A percentile compares a stretch with the other conserved stretches of the same genome.
Conservation (phyloP, 2,113 vertebrate species). For the Percina caprodes region DNA sequence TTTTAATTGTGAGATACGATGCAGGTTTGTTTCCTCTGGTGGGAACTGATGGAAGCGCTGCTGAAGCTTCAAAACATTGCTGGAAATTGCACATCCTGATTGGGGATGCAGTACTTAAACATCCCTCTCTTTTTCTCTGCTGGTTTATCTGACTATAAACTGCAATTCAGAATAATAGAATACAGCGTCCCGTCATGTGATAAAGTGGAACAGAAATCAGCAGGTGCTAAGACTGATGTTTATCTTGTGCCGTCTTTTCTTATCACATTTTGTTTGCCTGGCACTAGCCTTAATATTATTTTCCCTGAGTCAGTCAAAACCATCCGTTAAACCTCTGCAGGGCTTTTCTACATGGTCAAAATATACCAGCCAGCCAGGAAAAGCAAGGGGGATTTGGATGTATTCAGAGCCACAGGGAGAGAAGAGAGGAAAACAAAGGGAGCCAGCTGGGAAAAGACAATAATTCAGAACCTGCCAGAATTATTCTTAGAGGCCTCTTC, state of each 20-base stretch:
- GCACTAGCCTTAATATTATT: conserved; percentile 17
- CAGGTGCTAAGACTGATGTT: conserved; percentile 42
- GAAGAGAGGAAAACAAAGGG: conserved; percentile 35
- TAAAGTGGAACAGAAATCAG: conserved; percentile 40
- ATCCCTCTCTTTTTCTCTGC: not conserved
- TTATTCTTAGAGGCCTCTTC: conserved; percentile 55
- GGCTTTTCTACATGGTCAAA: conserved; percentile 48
- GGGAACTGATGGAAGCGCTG: conserved; percentile 5
- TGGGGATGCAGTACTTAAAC: conserved; percentile 18
- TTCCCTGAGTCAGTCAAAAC: conserved; percentile 62
- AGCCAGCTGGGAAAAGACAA: conserved; percentile 70
- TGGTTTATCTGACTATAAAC: conserved; percentile 32
- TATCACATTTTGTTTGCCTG: conserved; percentile 38
- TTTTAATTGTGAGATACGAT: conserved; percentile 8
- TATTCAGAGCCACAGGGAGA: conserved; percentile 31
- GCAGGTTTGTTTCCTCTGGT: conserved; percentile 12
- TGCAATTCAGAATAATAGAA: conserved; percentile 27
- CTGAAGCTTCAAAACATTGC: conserved; percentile 27
- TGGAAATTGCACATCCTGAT: conserved; percentile 43
- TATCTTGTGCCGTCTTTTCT: conserved; percentile 29
- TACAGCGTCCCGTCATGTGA: conserved; percentile 16
- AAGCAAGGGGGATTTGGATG: conserved; percentile 62
- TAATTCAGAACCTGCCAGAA: conserved; percentile 71
- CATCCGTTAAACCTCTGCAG: conserved; percentile 59
- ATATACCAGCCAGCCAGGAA: conserved; percentile 51